Evolutionary conservation across 2,113 vertebrate species (phyloP).

Genomic region (Malurus cyaneus): DNA sequence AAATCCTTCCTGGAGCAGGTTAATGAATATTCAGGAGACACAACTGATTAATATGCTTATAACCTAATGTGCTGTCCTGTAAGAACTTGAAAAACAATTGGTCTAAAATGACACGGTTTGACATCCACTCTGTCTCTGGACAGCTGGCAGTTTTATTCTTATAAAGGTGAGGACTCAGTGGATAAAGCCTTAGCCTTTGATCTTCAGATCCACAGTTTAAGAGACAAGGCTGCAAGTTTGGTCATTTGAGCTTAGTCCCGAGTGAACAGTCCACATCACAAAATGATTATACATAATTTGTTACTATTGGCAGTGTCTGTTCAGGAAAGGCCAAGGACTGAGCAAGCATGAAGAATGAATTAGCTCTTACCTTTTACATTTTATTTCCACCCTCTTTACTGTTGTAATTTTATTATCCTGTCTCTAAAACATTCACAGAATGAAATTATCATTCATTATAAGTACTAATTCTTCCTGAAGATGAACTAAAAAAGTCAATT

Average conservation of each 20-base stretch:
- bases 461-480: slow-evolving; percentile 34
- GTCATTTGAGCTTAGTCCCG: slow-evolving; percentile 42
- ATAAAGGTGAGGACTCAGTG: slow-evolving; percentile 30
- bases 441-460: slow-evolving; percentile 54
- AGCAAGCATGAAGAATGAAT: slow-evolving; percentile 54
- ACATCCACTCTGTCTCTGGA: neutral
- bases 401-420: slow-evolving; percentile 65
- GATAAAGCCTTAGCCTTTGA: slow-evolving; percentile 29
- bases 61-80: slow-evolving; percentile 54
- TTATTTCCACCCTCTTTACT: slow-evolving; percentile 65
- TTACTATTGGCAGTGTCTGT: slow-evolving; percentile 49
- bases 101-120: slow-evolving; percentile 37
- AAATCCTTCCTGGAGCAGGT: neutral
- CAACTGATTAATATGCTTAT: slow-evolving; percentile 54
- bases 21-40: slow-evolving; percentile 53
- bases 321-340: slow-evolving; percentile 69
- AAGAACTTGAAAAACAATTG: slow-evolving; percentile 60
- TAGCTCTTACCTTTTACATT: slow-evolving; percentile 63
- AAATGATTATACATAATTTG: slow-evolving; percentile 54
- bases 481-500: slow-evolving; percentile 22
- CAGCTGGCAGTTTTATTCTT: slow-evolving; percentile 52
- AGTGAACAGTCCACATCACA: slow-evolving; percentile 36
- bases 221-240: slow-evolving; percentile 33
- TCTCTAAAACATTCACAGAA: slow-evolving; percentile 41
- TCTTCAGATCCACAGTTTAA: slow-evolving; percentile 34